phyloP scores from a whole-genome alignment of 2,888 invertebrate species.

The Tipula confusa region DNA sequence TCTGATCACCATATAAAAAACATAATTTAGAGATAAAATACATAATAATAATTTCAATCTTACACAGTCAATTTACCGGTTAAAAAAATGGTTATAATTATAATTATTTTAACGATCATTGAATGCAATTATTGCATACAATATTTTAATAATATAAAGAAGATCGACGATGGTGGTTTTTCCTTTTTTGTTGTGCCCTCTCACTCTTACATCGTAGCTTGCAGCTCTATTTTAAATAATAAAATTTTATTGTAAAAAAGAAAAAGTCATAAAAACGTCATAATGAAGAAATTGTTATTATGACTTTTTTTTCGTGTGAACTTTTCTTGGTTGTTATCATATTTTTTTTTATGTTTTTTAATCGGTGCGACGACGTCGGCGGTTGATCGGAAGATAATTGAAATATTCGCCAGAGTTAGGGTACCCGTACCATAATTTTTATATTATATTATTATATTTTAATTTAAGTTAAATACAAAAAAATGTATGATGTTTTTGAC shows the following conservation, averaged over 20 bases:
- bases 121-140: neutral
- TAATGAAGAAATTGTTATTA: slow-evolving; percentile 15
- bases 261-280: neutral
- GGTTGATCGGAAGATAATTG: neutral
- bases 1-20: slow-evolving; percentile 25
- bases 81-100: neutral
- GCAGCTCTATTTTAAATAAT: neutral
- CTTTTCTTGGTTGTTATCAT: slow-evolving; percentile 4
- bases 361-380: neutral
- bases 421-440: neutral
- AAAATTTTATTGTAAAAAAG: neutral
- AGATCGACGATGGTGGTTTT: neutral
- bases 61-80: slow-evolving; percentile 12
- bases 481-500: neutral
- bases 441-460: neutral
- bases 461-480: neutral
- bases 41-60: slow-evolving; percentile 12
- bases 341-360: too few species aligned
- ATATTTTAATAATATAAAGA: neutral
- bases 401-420: neutral
- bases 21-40: slow-evolving; percentile 3
- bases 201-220: neutral
- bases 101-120: slow-evolving; percentile 25
- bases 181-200: neutral
- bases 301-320: neutral